Evolutionary conservation across 2,888 invertebrate species (phyloP), one percentile per base, ranked within the genome.

Genomic region (Melanostoma scalare): DNA sequence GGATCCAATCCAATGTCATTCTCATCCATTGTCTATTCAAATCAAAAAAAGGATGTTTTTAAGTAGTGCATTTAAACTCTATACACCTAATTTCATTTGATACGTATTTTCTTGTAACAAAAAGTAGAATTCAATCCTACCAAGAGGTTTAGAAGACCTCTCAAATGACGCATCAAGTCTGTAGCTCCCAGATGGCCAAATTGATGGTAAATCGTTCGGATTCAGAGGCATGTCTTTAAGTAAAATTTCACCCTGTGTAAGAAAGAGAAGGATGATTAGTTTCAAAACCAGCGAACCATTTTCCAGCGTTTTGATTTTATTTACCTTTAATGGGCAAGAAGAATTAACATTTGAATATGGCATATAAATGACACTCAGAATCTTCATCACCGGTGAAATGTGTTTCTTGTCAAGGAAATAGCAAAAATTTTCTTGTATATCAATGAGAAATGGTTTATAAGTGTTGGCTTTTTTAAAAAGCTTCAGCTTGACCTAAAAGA

Each of bases 161-260:
- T 20, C 20, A 20, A 20, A 20, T 20, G 20, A 20, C 0, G 36
- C n/a, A 0, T 50, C 65, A 1, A 65, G 2, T n/a, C 65, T 8
- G 33, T 65, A 65, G 10, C 52, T 52, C n/a, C 65, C 65, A 5
- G 30, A 31, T 52, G 65, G 65, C 65, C 65, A 65, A 31, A 65
- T 65, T 2, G 52, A 52, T 40, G 65, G 65, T 10, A 65, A 10
- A 4, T 10, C 3, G 1, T 42, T 65, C 2, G 52, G 31, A 65
- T 52, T 33, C 40, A 65, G 20, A 52, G 52, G 40, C 31, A 65
- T n/a, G 8, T 65, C 65, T 31, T 65, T 65, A 33, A 20, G 20
- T 20, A 65, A 52, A 4, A 52, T 31, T 42, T 9, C 0, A 6
- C 65, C 65, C 65, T 65, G 3, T 0, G 48, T 9, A 20, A 4